phyloP scores from a whole-genome alignment of 2,797 vertebrate species.

The Silurus aristotelis region DNA sequence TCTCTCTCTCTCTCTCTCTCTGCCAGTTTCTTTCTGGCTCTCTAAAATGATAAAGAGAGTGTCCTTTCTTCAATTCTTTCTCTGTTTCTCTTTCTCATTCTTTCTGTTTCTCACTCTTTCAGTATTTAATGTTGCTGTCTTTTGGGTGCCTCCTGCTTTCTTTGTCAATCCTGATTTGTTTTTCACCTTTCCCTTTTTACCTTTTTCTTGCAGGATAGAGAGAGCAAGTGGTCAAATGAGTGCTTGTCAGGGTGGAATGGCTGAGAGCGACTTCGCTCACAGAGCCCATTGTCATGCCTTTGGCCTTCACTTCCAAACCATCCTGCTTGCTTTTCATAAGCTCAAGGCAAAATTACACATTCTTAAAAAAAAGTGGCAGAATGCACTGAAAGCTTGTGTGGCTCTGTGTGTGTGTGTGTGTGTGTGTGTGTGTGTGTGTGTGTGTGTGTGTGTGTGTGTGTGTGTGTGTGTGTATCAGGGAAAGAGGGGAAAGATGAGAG shows the following conservation, averaged over 20 bases:
- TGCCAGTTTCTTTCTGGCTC: constrained; percentile 28
- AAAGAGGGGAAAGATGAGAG: constrained; percentile 22
- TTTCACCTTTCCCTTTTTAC: constrained; percentile 34
- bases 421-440: constrained; percentile 5
- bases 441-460: constrained; percentile 13
- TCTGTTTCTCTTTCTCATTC: constrained; percentile 39
- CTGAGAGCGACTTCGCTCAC: constrained; percentile 45
- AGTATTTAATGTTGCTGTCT: background rate
- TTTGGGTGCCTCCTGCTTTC: background rate
- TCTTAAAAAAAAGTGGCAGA: constrained; percentile 24
- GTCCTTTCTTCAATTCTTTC: constrained; percentile 15
- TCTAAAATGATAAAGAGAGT: too few relatives aligned
- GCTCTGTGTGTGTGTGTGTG: constrained; percentile 13
- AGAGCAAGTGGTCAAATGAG: constrained; percentile 15
- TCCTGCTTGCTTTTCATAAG: constrained; percentile 28
- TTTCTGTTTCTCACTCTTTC: constrained; percentile 24
- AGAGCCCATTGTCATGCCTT: constrained; percentile 40
- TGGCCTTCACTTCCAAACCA: constrained; percentile 30
- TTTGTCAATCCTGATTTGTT: constrained; percentile 53
- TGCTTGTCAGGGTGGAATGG: constrained; percentile 75
- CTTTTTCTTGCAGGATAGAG: constrained; percentile 37
- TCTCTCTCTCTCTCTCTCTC: background rate
- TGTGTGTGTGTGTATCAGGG: constrained; percentile 9
- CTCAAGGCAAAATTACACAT: constrained; percentile 35
- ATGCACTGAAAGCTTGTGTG: constrained; percentile 26